Evolutionary conservation across 2,888 invertebrate genomes (phyloP), one percentile per base, ranked within the genome.

Genomic region (Calameuta pallipes): DNA sequence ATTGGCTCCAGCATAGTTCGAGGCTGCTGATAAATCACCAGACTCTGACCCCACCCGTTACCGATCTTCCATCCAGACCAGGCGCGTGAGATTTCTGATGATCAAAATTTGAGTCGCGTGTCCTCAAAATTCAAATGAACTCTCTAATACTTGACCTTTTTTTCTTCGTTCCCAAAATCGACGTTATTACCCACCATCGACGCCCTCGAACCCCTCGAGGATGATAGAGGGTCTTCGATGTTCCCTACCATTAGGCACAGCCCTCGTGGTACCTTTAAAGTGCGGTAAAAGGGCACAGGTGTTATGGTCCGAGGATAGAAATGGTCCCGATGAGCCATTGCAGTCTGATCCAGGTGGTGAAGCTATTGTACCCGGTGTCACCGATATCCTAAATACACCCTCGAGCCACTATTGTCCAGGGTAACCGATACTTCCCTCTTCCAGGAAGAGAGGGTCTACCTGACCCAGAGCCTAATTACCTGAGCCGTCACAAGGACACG

Each of bases 301-400:
- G 71, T 71, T 71, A 71, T 33, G 71, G 71, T 71, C 71, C 37
- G 75, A 41, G 77, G 69, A 77, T 68, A 79, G 76, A 80, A 76
- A 78, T 78, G 80, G 76, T 80, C 84, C 56, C 9, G 15, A 1
- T 0, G 71, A 33, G 12, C 71, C 71, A 33, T 71, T 33, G 71
- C 71, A 31, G 71, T 1, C 71, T 71, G 71, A 71, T 31, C 87
- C 88, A 88, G 87, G 84, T 87, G 89, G 84, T 76, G 76, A 77
- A 80, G 56, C 79, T 79, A 87, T 85, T 87, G 87, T 87, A 79
- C 82, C 79, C 80, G 77, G 83, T 88, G 89, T 86, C 87, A 89
- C 85, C 83, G 87, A 86, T 88, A 89, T 84, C 84, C 87, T 83
- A 89, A 89, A 88, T 87, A 89, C 84, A 83, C 84, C 82, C 83